Evolutionary conservation across 1,140 invertebrate genomes (phyloP), one percentile per base, ranked within the genome.

Genomic region (Drosophila suzukii): DNA sequence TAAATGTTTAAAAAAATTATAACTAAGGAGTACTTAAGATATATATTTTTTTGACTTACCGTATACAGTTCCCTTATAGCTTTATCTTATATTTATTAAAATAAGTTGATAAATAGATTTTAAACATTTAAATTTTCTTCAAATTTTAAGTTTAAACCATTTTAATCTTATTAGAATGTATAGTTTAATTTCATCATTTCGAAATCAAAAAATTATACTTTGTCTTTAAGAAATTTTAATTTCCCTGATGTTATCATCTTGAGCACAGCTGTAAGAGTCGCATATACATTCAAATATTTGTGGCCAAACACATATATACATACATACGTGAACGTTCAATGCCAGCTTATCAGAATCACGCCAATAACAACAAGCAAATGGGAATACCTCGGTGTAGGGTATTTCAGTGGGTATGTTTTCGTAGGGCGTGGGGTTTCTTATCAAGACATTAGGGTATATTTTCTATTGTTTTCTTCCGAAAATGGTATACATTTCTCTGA

Each of bases 331-430:
- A 46, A 75, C 59, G 27, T 81, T 88, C 75, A 86, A 86, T 82
- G 78, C 70, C 83, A 86, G 57, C 78, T 86, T 86, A 86, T 86
- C 82, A 85, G 68, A 73, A 70, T 50, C 63, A 39, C 67, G 27
- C 43, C 24, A 24, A 58, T 30, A 38, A 56, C 17, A 59, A 15
- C 27, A 11, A 56, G 6, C n/a, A 49, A 6, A 20, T 2, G 15
- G 27, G 13, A 41, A 50, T 50, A 49, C 46, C 8, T 38, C 24
- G 11, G 11, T 54, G 61, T 8, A 34, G 38, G 38, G 44, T 34
- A 67, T 51, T 65, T 50, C 27, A 65, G 15, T 34, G 17, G 20
- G 17, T 43, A 34, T 41, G n/a, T 15, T 43, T 34, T 67, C 11
- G 11, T 17, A 36, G 50, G 32, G 50, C 0, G 4, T 17, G 11